These are phyloP conservation scores for Hyalella azteca DNA, from an alignment of 2,888 invertebrate species.

Conservation along the genomic window DNA sequence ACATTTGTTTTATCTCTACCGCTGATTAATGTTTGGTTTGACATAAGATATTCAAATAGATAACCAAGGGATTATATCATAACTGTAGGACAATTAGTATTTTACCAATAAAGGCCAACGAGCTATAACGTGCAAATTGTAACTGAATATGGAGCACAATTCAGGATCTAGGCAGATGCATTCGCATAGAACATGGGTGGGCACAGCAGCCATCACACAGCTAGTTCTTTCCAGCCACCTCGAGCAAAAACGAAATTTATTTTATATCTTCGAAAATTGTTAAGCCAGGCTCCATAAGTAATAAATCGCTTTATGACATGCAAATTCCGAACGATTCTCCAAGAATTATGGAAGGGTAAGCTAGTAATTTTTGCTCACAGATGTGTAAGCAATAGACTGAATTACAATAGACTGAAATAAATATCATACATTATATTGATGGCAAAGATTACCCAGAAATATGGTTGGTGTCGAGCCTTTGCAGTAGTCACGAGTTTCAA, in stretches of 20 bases:
- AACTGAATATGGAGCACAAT: no score
- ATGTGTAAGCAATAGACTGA: no score
- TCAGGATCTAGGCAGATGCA: no score
- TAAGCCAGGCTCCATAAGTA: constrained; percentile 20
- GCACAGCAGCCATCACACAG: constrained; percentile 20
- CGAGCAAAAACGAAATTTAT: background rate
- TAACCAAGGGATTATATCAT: no score
- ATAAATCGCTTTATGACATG: background rate
- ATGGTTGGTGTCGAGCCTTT: constrained; percentile 18
- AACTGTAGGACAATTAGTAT: no score
- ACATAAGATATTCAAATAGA: no score
- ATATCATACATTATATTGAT: background rate
- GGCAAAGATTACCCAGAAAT: constrained; percentile 24
- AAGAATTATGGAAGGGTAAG: background rate
- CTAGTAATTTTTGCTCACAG: constrained; percentile 6
- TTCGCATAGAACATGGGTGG: no score
- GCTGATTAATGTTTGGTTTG: no score
- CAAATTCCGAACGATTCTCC: background rate
- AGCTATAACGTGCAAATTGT: no score
- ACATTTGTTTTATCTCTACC: no score
- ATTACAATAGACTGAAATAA: background rate
- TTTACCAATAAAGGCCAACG: no score
- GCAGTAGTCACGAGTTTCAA: no score
- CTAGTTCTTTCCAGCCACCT: constrained; percentile 17
- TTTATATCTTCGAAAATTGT: background rate